Percentiles rank a stretch among this genome's conserved stretches.
Evolutionary conservation across 2,888 invertebrate species (phyloP).

Genomic region (Erebia epiphron): DNA sequence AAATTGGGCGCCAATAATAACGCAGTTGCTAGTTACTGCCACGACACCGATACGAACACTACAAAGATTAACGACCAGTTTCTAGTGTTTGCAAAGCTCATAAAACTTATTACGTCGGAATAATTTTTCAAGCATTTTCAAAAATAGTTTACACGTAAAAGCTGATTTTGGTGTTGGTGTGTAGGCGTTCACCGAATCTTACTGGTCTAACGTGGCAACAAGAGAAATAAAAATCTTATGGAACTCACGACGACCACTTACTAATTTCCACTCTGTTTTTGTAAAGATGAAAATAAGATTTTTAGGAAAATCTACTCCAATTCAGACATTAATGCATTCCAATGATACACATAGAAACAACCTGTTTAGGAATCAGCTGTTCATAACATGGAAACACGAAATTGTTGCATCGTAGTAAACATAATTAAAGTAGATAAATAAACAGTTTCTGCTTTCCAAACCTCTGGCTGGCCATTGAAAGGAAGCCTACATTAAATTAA

Average conservation of each 20-base stretch:
- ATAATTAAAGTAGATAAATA: too few relatives aligned
- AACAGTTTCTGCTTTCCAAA: too few relatives aligned
- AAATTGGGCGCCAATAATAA: constrained; percentile 20
- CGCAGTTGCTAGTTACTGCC: constrained; percentile 15
- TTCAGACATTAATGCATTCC: background rate
- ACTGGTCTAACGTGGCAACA: constrained; percentile 63
- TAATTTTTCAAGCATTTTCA: constrained; percentile 35
- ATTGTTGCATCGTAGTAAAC: too few relatives aligned
- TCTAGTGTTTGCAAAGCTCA: constrained; percentile 21
- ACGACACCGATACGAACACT: constrained; percentile 33
- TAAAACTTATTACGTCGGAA: constrained; percentile 30
- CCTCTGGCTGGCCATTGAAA: too few relatives aligned
- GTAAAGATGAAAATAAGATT: background rate
- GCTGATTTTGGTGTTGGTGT: constrained; percentile 57
- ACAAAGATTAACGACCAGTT: constrained; percentile 30
- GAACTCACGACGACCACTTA: constrained; percentile 14
- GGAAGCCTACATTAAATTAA: too few relatives aligned
- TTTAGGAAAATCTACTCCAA: background rate
- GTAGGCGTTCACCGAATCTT: constrained; percentile 53
- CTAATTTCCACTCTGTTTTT: constrained; percentile 12
- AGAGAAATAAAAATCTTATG: constrained; percentile 55
- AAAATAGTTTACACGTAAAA: constrained; percentile 41
- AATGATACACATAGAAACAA: background rate
- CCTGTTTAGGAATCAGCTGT: too few relatives aligned
- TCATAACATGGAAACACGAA: too few relatives aligned